phyloP scores from a whole-genome alignment of 2,888 invertebrate species.

The Aleiodes leptofemur region DNA sequence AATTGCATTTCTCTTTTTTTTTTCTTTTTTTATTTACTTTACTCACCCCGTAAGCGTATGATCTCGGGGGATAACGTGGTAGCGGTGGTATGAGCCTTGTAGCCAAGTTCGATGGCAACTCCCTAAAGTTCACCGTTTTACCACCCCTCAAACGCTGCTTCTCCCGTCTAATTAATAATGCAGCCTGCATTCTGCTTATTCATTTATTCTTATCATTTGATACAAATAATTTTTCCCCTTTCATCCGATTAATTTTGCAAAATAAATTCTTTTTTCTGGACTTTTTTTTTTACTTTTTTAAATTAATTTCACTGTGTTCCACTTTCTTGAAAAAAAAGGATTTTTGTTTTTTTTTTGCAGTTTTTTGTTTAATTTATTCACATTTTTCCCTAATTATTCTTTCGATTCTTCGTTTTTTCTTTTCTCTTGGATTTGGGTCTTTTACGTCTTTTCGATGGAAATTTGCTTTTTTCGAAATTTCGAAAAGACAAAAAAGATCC shows the following conservation, averaged over 20 bases:
- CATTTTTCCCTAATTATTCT: neutral
- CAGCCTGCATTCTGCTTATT: conserved; percentile 91
- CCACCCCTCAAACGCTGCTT: conserved; percentile 90
- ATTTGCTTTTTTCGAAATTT: neutral
- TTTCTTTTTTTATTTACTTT: conserved; percentile 50
- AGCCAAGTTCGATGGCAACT: conserved; percentile 91
- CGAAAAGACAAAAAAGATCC: conserved; percentile 31
- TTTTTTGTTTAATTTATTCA: conserved; percentile 14
- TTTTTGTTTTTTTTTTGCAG: conserved; percentile 2
- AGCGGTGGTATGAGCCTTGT: conserved; percentile 91
- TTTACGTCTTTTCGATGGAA: conserved; percentile 21
- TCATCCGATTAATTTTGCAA: neutral
- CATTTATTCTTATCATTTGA: conserved; percentile 61
- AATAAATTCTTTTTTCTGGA: neutral
- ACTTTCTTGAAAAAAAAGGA: conserved; percentile 17
- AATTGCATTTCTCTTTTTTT: neutral
- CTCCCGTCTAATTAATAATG: conserved; percentile 93
- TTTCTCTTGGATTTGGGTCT: conserved; percentile 15
- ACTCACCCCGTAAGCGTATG: conserved; percentile 75
- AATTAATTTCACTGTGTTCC: conserved; percentile 12
- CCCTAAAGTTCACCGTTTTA: conserved; percentile 84
- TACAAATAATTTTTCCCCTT: neutral
- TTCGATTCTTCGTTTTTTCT: neutral
- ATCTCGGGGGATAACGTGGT: conserved; percentile 90
- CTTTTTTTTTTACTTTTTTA: neutral